These are phyloP conservation scores for Cephonodes hylas DNA, from an alignment of 2,888 invertebrate genomes.

Conservation along the genomic window DNA sequence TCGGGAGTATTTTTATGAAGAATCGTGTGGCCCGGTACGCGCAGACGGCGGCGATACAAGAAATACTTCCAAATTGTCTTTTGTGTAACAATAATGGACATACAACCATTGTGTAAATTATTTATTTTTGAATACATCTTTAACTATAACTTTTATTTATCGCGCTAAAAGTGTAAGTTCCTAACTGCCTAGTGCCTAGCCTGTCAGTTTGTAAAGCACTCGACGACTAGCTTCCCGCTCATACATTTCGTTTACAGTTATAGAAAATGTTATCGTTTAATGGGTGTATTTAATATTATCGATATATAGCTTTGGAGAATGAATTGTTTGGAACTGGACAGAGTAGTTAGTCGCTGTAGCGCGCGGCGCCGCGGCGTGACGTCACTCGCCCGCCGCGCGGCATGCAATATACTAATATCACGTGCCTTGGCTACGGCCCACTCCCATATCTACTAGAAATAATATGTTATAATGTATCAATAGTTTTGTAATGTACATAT, in stretches of 20 bases:
- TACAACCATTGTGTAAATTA: slow-evolving; percentile 73
- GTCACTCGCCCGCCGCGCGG: background rate
- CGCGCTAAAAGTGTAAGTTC: slow-evolving; percentile 77
- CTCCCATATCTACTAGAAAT: slow-evolving; percentile 76
- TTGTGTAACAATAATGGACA: slow-evolving; percentile 50
- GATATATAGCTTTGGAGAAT: slow-evolving; percentile 48
- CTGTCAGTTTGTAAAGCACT: slow-evolving; percentile 62
- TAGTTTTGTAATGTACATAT: slow-evolving; percentile 78
- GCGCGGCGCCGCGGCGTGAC: slow-evolving; percentile 8
- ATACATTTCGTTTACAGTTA: slow-evolving; percentile 50
- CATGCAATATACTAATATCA: slow-evolving; percentile 47
- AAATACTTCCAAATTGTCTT: slow-evolving; percentile 71
- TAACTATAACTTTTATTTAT: slow-evolving; percentile 67
- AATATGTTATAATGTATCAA: slow-evolving; percentile 70
- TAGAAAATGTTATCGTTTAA: slow-evolving; percentile 41
- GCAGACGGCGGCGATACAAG: slow-evolving; percentile 27
- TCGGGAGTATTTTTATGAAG: slow-evolving; percentile 67
- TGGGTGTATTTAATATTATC: slow-evolving; percentile 53
- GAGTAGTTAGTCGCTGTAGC: slow-evolving; percentile 17
- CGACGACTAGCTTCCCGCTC: slow-evolving; percentile 55
- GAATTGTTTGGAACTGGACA: slow-evolving; percentile 52
- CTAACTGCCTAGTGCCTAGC: slow-evolving; percentile 69
- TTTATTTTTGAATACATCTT: slow-evolving; percentile 70
- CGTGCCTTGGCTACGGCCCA: slow-evolving; percentile 78
- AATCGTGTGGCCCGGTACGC: slow-evolving; percentile 27